A percentile compares a stretch with the other conserved stretches of the same genome.
Evolutionary conservation across 2,113 vertebrate species (phyloP).

Genomic region (human (Homo sapiens)): GRCh38 chr5:121392501-121393000

Average conservation of each 20-base stretch:
- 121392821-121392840: neutral
- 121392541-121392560: neutral
- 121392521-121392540: neutral
- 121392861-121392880: neutral
- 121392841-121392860: neutral
- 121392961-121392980: neutral
- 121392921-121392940: neutral
- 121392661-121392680: neutral
- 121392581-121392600: neutral
- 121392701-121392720: neutral
- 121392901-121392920: neutral
- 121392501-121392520: constrained; percentile 1
- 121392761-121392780: neutral
- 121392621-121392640: neutral
- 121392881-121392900: neutral
- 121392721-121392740: neutral
- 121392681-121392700: neutral
- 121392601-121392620: neutral
- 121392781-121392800: neutral
- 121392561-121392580: constrained; percentile 13
- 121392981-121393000: neutral
- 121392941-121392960: neutral
- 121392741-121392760: neutral
- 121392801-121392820: neutral
- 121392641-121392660: neutral